Percentiles rank a stretch among this genome's conserved stretches.
phyloP scores from a whole-genome alignment of 2,797 vertebrate genomes.

The Scyliorhinus canicula region DNA sequence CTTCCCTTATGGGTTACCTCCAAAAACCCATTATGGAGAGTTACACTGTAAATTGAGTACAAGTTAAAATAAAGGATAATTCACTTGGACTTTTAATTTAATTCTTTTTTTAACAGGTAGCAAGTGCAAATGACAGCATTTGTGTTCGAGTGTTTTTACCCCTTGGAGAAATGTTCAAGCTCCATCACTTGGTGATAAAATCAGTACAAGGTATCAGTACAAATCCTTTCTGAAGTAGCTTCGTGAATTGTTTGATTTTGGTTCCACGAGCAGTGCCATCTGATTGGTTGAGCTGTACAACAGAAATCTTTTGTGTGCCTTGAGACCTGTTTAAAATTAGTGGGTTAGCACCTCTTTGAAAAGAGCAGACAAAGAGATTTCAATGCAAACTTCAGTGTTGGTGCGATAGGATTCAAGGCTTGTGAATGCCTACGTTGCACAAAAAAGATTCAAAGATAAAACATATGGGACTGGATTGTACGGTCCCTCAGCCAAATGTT shows the following conservation, averaged over 20 bases:
- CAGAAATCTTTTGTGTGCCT: neutral
- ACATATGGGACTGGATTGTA: too few species aligned
- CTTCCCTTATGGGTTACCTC: neutral
- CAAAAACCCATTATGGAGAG: constrained; percentile 1
- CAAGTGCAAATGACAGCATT: neutral
- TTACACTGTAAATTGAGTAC: neutral
- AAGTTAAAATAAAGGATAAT: constrained; percentile 22
- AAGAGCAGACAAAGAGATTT: neutral
- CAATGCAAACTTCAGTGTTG: neutral
- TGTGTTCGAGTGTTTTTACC: neutral
- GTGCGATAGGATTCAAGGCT: too few species aligned
- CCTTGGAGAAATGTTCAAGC: neutral
- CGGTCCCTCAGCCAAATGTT: too few species aligned
- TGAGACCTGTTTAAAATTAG: neutral
- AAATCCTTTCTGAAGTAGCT: neutral
- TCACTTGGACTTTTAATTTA: neutral
- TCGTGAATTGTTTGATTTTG: neutral
- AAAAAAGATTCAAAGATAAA: neutral
- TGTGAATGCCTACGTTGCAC: neutral
- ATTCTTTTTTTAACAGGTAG: neutral
- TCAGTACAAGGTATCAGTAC: neutral
- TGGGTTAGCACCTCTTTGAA: too few species aligned
- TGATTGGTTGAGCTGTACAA: neutral
- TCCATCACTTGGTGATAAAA: neutral
- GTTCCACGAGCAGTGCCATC: neutral